Percentiles rank a stretch among this genome's conserved stretches.
phyloP scores from a whole-genome alignment of 2,113 vertebrate species.

The Bubo bubo region DNA sequence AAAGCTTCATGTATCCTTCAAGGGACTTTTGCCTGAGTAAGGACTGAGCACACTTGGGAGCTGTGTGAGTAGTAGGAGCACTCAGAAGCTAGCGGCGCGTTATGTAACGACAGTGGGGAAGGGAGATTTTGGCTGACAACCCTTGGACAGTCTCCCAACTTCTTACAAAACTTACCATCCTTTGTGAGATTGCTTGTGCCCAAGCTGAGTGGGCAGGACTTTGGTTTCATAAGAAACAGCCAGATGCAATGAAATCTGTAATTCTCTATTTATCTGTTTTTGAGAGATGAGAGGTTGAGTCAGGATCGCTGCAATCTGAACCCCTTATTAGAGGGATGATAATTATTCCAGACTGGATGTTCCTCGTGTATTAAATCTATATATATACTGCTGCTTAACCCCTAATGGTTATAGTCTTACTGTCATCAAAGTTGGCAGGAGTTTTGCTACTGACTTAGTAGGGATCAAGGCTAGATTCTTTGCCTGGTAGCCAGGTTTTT shows the following conservation, averaged over 20 bases:
- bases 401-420: neutral
- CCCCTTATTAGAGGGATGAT: neutral
- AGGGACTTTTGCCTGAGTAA: neutral
- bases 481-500: neutral
- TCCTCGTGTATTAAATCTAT: neutral
- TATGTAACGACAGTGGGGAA: neutral
- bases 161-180: neutral
- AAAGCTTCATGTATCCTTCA: neutral
- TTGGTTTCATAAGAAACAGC: neutral
- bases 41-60: neutral
- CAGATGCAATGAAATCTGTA: neutral
- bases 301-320: neutral
- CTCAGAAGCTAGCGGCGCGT: accelerated
- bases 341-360: neutral
- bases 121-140: neutral
- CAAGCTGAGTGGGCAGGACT: neutral
- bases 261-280: neutral
- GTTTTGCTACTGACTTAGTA: neutral
- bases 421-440: neutral
- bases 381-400: neutral
- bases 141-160: neutral
- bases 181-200: neutral
- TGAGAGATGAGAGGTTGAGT: neutral
- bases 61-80: neutral
- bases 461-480: neutral